A percentile compares a stretch with the other conserved stretches of the same genome.
Conservation (phyloP, 92 coral and sea anemone genomes). For the Phymanthus crucifer region DNA sequence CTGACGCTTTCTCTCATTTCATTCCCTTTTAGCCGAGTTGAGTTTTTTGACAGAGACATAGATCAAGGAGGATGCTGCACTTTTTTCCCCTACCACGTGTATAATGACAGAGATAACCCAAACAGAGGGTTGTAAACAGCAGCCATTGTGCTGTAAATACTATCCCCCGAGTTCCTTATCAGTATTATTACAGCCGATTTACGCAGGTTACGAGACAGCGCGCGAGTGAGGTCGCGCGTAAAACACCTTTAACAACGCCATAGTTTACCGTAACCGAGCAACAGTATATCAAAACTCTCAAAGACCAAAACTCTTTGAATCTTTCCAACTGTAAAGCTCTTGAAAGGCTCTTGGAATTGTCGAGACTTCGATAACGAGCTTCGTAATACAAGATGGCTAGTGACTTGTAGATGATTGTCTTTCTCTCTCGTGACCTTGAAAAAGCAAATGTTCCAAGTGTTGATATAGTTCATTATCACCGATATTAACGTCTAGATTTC, state of each 20-base stretch:
- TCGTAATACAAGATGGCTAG: neutral
- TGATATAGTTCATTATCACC: neutral
- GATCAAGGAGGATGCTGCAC: neutral
- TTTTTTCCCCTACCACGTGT: neutral
- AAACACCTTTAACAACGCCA: neutral
- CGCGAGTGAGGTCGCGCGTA: neutral
- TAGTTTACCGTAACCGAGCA: neutral
- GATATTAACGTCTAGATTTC: neutral
- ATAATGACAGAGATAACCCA: neutral
- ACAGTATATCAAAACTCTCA: neutral
- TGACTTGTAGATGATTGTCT: neutral
- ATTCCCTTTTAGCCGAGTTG: neutral
- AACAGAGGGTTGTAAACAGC: neutral
- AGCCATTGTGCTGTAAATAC: neutral
- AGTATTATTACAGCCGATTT: neutral
- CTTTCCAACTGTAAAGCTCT: neutral
- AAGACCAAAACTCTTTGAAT: neutral
- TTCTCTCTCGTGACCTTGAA: neutral
- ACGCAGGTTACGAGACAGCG: neutral
- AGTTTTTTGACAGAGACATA: neutral
- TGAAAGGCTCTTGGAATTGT: neutral
- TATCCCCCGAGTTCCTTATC: neutral
- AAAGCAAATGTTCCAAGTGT: conserved; percentile 7
- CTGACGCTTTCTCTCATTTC: neutral
- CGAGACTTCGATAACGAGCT: neutral